Base-by-base conservation (phyloP, 2,113 vertebrate genomes). In the Plectropomus leopardus region DNA sequence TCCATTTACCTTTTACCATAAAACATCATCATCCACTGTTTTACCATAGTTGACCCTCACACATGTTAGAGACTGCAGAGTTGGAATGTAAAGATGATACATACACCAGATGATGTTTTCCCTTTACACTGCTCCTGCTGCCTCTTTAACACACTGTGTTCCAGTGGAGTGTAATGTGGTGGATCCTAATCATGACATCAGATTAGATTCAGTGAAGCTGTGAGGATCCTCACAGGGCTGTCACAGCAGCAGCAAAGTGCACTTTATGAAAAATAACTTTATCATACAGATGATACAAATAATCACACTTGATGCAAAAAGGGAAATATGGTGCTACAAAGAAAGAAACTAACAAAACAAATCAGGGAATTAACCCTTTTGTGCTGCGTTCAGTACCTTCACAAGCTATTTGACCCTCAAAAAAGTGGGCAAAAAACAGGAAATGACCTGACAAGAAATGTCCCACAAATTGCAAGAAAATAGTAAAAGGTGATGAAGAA, bases 101-200 rank as follows among this genome's bases (percentile, higher is more conserved):
- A 10, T 15, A 15, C 11, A 53, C 51, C 17, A n/a, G 50, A 34
- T 64, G 30, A 14, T 30, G 17, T 50, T 45, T 73, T 19, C 30
- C 23, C 45, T 34, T 5, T 24, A 17, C 44, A 14, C 16, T 21
- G 26, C 17, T 23, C 36, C 63, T 30, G 54, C 28, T 30, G 58
- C 44, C 10, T 48, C 59, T 71, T 21, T 47, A 6, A 24, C 34
- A 70, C 15, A 28, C 9, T 65, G 32, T 44, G 50, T 79, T 59
- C 53, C 45, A 50, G 64, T 74, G 57, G 45, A 64, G 21, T 40
- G 32, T 23, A 24, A 65, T 34, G 44, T 61, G 28, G 54, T 65
- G 7, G 24, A 2, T 42, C 50, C 34, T 65, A 59, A 86, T 82
- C 58, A 82, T 88, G 78, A 74, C 58, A 77, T 73, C 44, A 76